Conservation (phyloP, 1,140 invertebrate species). For the Sesamia nonagrioides region DNA sequence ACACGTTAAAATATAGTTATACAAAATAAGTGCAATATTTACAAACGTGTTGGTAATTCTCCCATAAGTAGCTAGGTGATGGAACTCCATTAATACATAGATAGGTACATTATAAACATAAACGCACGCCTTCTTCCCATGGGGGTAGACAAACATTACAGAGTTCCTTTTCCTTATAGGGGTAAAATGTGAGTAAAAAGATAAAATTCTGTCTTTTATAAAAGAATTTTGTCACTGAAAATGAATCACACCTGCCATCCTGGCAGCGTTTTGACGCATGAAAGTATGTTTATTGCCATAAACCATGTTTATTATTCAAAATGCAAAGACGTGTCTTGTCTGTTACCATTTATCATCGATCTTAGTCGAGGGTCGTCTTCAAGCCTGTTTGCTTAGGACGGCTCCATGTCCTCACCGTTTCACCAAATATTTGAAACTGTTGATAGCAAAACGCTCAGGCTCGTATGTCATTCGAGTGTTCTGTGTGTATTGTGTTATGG, state of each 20-base stretch:
- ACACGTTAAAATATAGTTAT: no score
- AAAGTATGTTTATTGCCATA: constrained; percentile 1
- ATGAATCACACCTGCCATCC: background rate
- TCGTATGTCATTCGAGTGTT: constrained; percentile 53
- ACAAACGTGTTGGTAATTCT: no score
- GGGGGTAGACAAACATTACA: no score
- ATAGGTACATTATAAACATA: no score
- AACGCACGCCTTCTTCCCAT: no score
- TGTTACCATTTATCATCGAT: constrained; percentile 47
- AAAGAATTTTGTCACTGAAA: background rate
- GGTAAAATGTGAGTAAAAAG: no score
- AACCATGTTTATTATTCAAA: constrained; percentile 44
- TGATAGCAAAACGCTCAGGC: constrained; percentile 60
- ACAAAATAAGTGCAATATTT: no score
- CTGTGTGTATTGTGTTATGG: constrained; percentile 32
- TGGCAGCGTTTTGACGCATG: background rate
- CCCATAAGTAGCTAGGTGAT: no score
- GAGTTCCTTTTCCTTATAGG: no score
- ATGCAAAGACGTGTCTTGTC: constrained; percentile 37
- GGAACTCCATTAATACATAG: no score
- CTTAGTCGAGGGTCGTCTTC: constrained; percentile 32
- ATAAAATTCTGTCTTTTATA: no score
- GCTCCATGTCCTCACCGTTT: constrained; percentile 59
- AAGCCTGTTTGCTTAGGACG: constrained; percentile 69
- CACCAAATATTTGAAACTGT: constrained; percentile 73